Evolutionary conservation across 2,113 vertebrate genomes (phyloP).

Genomic region (Semicossyphus pulcher): DNA sequence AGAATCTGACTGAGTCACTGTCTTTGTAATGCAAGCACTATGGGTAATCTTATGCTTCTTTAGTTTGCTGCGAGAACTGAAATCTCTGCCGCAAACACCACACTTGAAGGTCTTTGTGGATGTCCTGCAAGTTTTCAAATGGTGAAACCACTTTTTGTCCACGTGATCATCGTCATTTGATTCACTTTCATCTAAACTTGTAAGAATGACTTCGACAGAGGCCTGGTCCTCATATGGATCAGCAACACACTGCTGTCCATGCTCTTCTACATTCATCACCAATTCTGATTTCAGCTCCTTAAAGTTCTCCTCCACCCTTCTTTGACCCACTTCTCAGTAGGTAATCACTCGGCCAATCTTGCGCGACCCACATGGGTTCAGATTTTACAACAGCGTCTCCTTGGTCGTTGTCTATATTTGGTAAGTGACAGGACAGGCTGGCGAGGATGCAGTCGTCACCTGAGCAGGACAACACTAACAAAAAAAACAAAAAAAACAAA

Average conservation of each 20-base stretch:
- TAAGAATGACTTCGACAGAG: slow-evolving; percentile 35
- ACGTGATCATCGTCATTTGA: neutral
- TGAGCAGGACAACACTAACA: slow-evolving; percentile 4
- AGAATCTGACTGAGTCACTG: neutral
- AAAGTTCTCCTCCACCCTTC: neutral
- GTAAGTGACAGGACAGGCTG: slow-evolving; percentile 26
- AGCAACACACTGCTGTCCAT: neutral
- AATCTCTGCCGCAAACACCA: slow-evolving; percentile 23
- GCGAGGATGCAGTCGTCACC: slow-evolving; percentile 30
- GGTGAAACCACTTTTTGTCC: neutral
- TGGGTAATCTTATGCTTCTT: slow-evolving; percentile 20
- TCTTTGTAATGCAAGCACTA: neutral
- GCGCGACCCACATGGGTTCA: neutral
- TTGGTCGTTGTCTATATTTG: neutral
- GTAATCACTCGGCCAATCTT: neutral
- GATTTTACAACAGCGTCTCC: neutral
- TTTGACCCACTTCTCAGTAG: neutral
- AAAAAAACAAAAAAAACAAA: neutral
- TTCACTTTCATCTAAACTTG: slow-evolving; percentile 36
- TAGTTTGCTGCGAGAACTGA: slow-evolving; percentile 15
- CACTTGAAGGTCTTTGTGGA: slow-evolving; percentile 24
- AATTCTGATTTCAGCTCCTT: neutral
- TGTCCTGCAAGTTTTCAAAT: slow-evolving; percentile 8
- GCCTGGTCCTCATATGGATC: slow-evolving; percentile 12
- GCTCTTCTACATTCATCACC: neutral